Percentiles rank a stretch among this genome's conserved stretches.
phyloP scores from a whole-genome alignment of 2,113 vertebrate species.

The Phylloscopus trochiloides region DNA sequence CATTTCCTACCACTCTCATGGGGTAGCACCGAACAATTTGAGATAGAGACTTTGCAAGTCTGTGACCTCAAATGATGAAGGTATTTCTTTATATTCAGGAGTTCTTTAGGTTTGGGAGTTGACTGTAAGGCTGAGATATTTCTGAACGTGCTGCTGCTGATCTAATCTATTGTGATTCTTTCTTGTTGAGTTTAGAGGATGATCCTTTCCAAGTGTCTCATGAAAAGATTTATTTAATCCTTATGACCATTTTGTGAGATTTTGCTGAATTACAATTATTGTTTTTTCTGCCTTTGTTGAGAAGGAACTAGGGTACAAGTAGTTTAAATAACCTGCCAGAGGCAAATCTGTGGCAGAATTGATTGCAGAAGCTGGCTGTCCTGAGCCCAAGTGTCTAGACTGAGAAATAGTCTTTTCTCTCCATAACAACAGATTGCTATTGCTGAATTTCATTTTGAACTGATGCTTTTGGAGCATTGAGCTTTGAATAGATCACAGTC shows the following conservation, averaged over 20 bases:
- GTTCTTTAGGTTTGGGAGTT: neutral
- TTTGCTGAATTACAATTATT: neutral
- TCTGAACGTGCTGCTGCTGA: neutral
- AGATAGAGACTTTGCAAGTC: neutral
- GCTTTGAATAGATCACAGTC: neutral
- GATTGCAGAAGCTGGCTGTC: neutral
- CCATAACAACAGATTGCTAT: neutral
- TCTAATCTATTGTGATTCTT: neutral
- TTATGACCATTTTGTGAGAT: neutral
- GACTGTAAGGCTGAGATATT: neutral
- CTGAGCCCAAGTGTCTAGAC: neutral
- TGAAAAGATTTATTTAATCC: conserved; percentile 1
- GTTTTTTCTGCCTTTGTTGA: neutral
- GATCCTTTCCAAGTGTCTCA: neutral
- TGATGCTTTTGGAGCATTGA: neutral
- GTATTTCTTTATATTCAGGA: neutral
- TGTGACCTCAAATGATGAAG: neutral
- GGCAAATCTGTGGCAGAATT: neutral
- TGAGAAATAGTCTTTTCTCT: neutral
- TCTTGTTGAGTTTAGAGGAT: neutral
- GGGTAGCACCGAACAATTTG: neutral
- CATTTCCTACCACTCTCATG: neutral
- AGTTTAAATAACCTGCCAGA: neutral
- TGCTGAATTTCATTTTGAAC: neutral
- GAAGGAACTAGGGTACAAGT: neutral